A percentile compares a stretch with the other conserved stretches of the same genome.
Conservation (phyloP, 2,113 vertebrate genomes). For the Neogale vison region DNA sequence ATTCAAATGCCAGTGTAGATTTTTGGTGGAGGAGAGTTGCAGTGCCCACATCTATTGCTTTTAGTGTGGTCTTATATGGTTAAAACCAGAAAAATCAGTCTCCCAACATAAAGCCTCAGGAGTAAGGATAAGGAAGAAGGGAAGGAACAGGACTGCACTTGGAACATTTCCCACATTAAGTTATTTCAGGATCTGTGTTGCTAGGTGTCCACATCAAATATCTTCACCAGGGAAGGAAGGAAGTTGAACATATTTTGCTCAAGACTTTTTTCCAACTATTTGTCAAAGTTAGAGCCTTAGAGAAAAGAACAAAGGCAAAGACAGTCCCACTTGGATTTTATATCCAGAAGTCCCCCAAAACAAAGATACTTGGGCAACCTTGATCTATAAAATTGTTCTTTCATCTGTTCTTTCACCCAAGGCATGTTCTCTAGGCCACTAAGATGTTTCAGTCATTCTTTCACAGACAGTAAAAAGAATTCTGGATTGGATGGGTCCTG, state of each 20-base stretch:
- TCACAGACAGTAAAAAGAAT: background rate
- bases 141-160: background rate
- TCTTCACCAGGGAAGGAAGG: conserved; percentile 50
- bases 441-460: background rate
- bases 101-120: background rate
- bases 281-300: background rate
- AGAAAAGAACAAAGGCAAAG: conserved; percentile 49
- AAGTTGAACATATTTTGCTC: conserved; percentile 23
- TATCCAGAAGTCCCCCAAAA: background rate
- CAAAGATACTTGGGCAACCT: background rate
- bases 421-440: background rate
- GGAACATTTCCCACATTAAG: conserved; percentile 56
- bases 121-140: background rate
- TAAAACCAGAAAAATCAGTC: background rate
- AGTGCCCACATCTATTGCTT: background rate
- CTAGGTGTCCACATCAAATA: conserved; percentile 64
- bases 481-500: background rate
- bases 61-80: background rate
- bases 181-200: conserved; percentile 66
- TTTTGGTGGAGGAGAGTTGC: background rate
- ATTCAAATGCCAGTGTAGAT: background rate
- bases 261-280: conserved; percentile 33
- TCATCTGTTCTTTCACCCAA: background rate
- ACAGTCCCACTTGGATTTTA: background rate
- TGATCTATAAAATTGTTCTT: background rate